Evolutionary conservation across 2,113 vertebrate genomes (phyloP).

Genomic region (Heloderma charlesbogerti): DNA sequence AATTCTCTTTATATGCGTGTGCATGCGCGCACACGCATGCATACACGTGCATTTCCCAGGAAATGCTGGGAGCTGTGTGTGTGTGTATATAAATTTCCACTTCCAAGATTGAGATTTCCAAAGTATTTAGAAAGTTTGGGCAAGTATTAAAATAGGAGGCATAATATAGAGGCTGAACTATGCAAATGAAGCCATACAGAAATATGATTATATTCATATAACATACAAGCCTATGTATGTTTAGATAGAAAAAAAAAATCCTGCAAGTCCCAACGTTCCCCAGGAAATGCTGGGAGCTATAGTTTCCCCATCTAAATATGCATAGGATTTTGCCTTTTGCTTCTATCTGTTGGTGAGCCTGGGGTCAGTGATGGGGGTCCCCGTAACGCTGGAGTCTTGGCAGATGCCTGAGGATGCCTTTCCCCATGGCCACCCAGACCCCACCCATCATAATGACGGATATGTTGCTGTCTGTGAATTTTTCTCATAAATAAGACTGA

Average conservation of each 20-base stretch:
- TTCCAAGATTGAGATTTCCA: not conserved
- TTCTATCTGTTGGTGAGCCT: not conserved
- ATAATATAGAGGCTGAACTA: not conserved
- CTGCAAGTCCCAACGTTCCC: too few species aligned
- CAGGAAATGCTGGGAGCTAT: too few species aligned
- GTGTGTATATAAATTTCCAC: not conserved
- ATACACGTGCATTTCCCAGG: too few species aligned
- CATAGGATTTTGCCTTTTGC: not conserved
- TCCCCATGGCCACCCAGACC: not conserved
- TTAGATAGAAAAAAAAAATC: too few species aligned
- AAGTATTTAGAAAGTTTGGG: not conserved
- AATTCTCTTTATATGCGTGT: not conserved
- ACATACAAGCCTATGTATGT: too few species aligned
- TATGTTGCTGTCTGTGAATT: not conserved
- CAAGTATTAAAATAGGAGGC: not conserved
- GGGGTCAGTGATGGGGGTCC: too few species aligned
- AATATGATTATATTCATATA: too few species aligned
- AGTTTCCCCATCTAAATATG: too few species aligned
- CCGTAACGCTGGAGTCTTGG: not conserved
- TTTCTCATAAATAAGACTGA: not conserved
- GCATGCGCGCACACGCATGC: too few species aligned
- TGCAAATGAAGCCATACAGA: not conserved
- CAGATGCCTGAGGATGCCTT: not conserved
- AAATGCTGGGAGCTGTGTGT: too few species aligned
- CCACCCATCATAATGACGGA: too few species aligned